phyloP scores from a whole-genome alignment of 2,888 invertebrate genomes.

The Ophioninae sp. region DNA sequence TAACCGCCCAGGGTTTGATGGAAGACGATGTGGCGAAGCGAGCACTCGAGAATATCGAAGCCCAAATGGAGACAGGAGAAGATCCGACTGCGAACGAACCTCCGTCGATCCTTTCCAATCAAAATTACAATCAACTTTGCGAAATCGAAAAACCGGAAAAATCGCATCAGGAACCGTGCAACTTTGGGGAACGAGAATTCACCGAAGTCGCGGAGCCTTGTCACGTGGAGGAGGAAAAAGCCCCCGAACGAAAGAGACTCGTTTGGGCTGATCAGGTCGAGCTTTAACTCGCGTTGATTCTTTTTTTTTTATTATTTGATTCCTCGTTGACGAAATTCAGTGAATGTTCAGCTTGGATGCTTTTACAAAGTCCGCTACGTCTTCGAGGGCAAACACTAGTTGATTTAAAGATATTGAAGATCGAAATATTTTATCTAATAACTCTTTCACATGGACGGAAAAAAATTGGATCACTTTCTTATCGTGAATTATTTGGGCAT shows the following conservation, averaged over 20 bases:
- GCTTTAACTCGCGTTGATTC: slow-evolving; percentile 13
- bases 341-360: neutral
- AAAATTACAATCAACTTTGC: slow-evolving; percentile 41
- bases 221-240: neutral
- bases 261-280: slow-evolving; percentile 68
- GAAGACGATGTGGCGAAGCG: slow-evolving; percentile 36
- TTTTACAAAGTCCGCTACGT: neutral
- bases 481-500: too few species aligned
- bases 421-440: neutral
- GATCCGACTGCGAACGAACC: neutral
- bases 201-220: neutral
- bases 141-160: slow-evolving; percentile 3
- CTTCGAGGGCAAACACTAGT: neutral
- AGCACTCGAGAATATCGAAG: slow-evolving; percentile 10
- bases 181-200: neutral
- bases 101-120: slow-evolving; percentile 4
- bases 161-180: slow-evolving; percentile 4
- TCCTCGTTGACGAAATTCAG: neutral
- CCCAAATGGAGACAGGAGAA: neutral
- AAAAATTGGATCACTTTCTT: too few species aligned
- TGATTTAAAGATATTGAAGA: neutral
- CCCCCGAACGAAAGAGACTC: slow-evolving; percentile 58
- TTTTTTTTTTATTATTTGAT: neutral
- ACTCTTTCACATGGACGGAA: too few species aligned
- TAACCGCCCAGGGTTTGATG: slow-evolving; percentile 81